Conservation (phyloP, 2,113 vertebrate genomes). For the Hoplias malabaricus region DNA sequence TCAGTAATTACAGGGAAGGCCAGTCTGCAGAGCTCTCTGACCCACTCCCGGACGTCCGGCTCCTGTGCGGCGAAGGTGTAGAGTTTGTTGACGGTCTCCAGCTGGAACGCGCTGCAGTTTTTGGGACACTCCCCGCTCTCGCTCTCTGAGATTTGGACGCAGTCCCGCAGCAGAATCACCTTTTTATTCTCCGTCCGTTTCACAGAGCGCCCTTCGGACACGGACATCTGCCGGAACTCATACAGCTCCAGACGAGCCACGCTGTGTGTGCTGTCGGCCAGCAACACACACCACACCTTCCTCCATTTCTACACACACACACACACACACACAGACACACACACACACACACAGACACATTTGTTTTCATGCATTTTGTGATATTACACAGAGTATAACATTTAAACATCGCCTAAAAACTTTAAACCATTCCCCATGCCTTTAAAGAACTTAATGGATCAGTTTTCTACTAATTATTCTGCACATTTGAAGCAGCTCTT, state of each 20-base stretch:
- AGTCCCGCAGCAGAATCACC: slow-evolving; percentile 68
- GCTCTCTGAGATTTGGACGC: slow-evolving; percentile 68
- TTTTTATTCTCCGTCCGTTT: slow-evolving; percentile 57
- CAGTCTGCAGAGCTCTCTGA: slow-evolving; percentile 70
- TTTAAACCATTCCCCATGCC: too few species aligned
- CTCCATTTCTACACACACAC: slow-evolving; percentile 76
- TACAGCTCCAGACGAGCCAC: slow-evolving; percentile 76
- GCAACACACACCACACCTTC: slow-evolving; percentile 70
- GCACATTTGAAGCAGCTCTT: too few species aligned
- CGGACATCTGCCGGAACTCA: slow-evolving; percentile 55
- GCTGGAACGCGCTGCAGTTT: slow-evolving; percentile 71
- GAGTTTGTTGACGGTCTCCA: slow-evolving; percentile 75
- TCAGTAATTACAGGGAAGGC: slow-evolving; percentile 73
- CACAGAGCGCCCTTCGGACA: slow-evolving; percentile 37
- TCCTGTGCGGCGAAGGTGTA: slow-evolving; percentile 66
- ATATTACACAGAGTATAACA: too few species aligned
- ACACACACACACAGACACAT: background rate
- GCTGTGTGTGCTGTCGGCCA: slow-evolving; percentile 64
- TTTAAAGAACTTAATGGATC: too few species aligned
- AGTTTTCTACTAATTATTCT: too few species aligned
- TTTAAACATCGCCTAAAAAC: too few species aligned
- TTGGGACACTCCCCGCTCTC: slow-evolving; percentile 59
- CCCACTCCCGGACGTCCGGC: slow-evolving; percentile 61
- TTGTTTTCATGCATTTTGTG: too few species aligned
- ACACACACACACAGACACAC: background rate